Evolutionary conservation across 23 tunicate genomes (phyloP).

Genomic region (Halocynthia aurantium): DNA sequence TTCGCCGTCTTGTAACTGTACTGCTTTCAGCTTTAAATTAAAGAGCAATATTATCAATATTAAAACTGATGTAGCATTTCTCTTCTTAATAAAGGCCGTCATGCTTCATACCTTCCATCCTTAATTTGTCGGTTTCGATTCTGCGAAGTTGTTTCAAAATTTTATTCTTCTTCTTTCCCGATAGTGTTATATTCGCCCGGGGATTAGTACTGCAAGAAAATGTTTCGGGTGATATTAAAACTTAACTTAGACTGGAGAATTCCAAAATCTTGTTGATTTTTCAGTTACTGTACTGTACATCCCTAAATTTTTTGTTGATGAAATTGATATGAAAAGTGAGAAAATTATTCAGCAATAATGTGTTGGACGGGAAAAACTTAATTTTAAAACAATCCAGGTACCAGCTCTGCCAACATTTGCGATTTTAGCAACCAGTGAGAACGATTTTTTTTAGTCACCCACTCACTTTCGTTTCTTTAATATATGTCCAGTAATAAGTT

Average conservation of each 20-base stretch:
- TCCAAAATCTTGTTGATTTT: no score
- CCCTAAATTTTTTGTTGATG: not conserved
- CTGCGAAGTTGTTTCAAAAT: constrained; percentile 36
- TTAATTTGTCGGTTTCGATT: constrained; percentile 18
- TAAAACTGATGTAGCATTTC: no score
- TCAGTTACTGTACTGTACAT: no score
- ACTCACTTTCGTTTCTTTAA: constrained; percentile 37
- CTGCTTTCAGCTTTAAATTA: no score
- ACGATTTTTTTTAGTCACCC: not conserved
- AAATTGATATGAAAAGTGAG: not conserved
- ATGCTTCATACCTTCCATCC: constrained; percentile 33
- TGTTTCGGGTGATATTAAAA: not conserved
- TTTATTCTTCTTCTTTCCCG: constrained; percentile 51
- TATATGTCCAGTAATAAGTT: constrained; percentile 27
- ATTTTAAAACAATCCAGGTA: no score
- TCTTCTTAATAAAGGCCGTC: not conserved
- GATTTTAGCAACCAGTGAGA: no score
- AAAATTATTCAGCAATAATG: no score
- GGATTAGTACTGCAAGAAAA: constrained; percentile 31
- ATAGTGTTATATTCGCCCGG: constrained; percentile 48
- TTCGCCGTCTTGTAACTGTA: no score
- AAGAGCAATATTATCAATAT: no score
- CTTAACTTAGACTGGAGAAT: no score
- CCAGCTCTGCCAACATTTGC: no score
- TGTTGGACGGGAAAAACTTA: no score